Conservation (phyloP, 2,113 vertebrate species). For the Mus pahari region DNA sequence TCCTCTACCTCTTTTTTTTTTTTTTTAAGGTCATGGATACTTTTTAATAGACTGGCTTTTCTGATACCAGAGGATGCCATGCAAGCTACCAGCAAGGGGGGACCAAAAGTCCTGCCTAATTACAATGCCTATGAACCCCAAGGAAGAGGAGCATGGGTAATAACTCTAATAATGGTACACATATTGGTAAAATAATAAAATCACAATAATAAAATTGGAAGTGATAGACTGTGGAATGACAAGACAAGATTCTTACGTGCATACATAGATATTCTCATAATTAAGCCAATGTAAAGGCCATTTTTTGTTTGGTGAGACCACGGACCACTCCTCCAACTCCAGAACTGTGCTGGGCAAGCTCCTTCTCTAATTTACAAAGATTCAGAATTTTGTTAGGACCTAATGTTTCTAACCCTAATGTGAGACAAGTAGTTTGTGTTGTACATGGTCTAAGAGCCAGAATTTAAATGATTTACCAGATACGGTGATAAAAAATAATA, state of each 20-base stretch:
- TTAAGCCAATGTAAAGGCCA: not conserved
- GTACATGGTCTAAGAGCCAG: no score
- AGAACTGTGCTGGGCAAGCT: not conserved
- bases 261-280: not conserved
- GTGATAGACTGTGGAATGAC: not conserved
- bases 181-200: not conserved
- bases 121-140: not conserved
- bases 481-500: not conserved
- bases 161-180: not conserved
- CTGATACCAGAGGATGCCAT: not conserved
- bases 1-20: not conserved
- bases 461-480: not conserved
- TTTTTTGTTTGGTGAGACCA: conserved; percentile 4
- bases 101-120: not conserved
- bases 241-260: not conserved
- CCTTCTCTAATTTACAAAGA: not conserved
- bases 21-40: not conserved
- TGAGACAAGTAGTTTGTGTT: not conserved
- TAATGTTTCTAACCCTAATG: not conserved
- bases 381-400: not conserved
- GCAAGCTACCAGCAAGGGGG: not conserved
- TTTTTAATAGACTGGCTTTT: not conserved
- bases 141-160: not conserved
- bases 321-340: not conserved
- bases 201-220: not conserved